Conservation (phyloP, 2,797 vertebrate species). For the Scyliorhinus canicula region DNA sequence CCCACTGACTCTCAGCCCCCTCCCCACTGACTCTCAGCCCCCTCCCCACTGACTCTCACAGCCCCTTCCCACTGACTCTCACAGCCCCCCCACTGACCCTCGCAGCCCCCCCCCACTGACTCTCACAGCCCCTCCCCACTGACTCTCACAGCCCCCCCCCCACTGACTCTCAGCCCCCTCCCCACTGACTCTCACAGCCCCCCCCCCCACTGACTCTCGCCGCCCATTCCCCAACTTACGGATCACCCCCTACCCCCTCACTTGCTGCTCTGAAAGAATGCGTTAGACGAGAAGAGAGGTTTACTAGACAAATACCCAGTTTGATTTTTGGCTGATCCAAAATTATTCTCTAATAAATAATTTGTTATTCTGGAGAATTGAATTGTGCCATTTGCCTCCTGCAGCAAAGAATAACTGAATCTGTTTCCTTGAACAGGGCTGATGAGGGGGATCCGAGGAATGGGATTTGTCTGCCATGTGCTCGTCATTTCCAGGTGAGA, state of each 20-base stretch:
- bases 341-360: neutral
- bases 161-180: neutral
- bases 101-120: no score
- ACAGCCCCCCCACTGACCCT: no score
- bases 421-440: constrained; percentile 50
- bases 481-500: constrained; percentile 50
- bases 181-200: neutral
- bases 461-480: constrained; percentile 46
- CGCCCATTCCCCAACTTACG: neutral
- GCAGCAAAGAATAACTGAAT: constrained; percentile 36
- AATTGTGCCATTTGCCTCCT: neutral
- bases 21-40: no score
- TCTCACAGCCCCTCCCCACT: no score
- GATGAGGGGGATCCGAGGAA: constrained; percentile 24
- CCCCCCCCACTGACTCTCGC: no score
- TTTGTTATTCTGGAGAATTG: neutral
- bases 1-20: no score
- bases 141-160: no score
- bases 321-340: neutral
- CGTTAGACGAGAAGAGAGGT: neutral
- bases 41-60: no score
- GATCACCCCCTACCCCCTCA: neutral
- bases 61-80: no score
- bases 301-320: no score
- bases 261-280: neutral